Percentiles rank a stretch among this genome's conserved stretches.
Conservation (phyloP, 2,113 vertebrate species). For the Spilogale gracilis region DNA sequence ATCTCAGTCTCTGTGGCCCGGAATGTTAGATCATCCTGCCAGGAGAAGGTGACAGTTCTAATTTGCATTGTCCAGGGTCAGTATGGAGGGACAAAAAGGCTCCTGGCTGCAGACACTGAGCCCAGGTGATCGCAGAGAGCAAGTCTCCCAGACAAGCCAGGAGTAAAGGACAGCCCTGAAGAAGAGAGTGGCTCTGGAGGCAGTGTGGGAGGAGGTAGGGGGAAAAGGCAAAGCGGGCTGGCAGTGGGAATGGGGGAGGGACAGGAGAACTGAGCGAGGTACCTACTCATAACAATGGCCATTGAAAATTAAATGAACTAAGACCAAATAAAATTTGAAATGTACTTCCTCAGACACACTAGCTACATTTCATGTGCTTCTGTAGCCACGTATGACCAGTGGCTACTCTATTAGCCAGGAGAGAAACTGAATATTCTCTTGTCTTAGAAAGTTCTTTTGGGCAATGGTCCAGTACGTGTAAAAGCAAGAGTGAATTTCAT, state of each 20-base stretch:
- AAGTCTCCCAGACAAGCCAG: background rate
- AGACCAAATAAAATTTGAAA: background rate
- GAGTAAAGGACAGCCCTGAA: background rate
- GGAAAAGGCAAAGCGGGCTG: background rate
- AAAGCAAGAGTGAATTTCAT: background rate
- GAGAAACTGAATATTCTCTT: too few species aligned
- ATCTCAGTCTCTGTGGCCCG: fast-evolving
- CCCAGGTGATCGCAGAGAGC: too few species aligned
- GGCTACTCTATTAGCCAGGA: too few species aligned
- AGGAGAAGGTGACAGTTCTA: background rate
- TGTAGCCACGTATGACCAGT: too few species aligned
- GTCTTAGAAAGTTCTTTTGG: background rate
- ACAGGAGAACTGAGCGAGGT: background rate
- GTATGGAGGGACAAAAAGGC: fast-evolving
- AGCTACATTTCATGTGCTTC: background rate
- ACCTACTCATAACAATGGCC: background rate
- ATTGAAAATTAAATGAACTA: constrained; percentile 5
- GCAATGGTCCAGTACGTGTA: background rate
- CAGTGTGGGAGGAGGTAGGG: background rate
- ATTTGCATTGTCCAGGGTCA: fast-evolving
- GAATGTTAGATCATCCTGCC: background rate
- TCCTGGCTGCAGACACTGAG: background rate
- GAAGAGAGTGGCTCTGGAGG: too few species aligned
- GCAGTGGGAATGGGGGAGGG: background rate
- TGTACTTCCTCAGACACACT: background rate